Conservation (phyloP, 2,888 invertebrate genomes). For the Tribolium freemani region DNA sequence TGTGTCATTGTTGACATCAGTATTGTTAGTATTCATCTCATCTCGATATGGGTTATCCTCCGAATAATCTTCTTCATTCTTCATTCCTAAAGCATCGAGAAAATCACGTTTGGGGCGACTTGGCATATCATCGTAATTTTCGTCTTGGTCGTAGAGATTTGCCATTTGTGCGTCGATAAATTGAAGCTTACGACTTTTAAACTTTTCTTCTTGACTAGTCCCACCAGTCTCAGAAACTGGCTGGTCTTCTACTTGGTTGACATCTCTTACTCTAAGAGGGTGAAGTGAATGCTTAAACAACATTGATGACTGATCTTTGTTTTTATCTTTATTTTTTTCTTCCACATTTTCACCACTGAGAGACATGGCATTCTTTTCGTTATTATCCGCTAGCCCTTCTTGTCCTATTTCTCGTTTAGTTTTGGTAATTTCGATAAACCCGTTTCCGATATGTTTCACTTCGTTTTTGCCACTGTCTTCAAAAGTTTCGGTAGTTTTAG, state of each 20-base stretch:
- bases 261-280: constrained; percentile 16
- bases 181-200: constrained; percentile 24
- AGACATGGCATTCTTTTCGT: neutral
- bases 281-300: constrained; percentile 18
- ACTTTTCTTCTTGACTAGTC: neutral
- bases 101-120: constrained; percentile 43
- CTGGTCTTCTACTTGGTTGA: neutral
- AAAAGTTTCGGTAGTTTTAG: neutral
- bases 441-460: constrained; percentile 14
- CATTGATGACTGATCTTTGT: neutral
- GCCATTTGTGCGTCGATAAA: constrained; percentile 30
- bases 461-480: neutral
- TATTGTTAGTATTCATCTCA: constrained; percentile 22
- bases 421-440: constrained; percentile 33
- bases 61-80: constrained; percentile 53
- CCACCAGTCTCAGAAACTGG: neutral
- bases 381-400: neutral
- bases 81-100: constrained; percentile 49
- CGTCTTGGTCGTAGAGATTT: constrained; percentile 38
- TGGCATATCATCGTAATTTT: constrained; percentile 25
- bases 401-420: neutral
- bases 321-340: neutral
- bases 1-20: constrained; percentile 30
- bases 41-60: constrained; percentile 47
- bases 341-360: neutral